phyloP scores from a whole-genome alignment of 1,140 invertebrate species.

The Drosophila trapezifrons region DNA sequence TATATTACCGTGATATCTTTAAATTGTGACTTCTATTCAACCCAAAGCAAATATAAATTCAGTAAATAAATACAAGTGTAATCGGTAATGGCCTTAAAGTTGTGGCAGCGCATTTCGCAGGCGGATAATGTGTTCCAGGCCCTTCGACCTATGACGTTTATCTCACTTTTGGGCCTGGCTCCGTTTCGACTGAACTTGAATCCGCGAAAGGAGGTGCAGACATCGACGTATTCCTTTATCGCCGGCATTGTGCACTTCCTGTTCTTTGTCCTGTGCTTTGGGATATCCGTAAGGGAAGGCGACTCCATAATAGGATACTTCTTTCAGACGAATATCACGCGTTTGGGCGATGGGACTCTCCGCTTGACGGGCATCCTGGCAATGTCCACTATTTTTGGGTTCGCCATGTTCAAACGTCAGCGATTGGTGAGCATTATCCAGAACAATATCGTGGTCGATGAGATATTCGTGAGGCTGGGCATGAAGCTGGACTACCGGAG shows the following conservation, averaged over 20 bases:
- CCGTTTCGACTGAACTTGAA: constrained; percentile 73
- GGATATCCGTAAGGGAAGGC: constrained; percentile 59
- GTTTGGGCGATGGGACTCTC: constrained; percentile 71
- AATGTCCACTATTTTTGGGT: constrained; percentile 78
- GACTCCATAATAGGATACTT: constrained; percentile 83
- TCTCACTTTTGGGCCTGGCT: constrained; percentile 75
- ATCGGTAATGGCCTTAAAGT: constrained; percentile 58
- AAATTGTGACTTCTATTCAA: not conserved
- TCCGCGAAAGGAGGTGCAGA: constrained; percentile 73
- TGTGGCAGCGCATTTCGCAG: constrained; percentile 73
- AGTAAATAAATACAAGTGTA: not conserved
- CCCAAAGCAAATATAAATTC: not conserved
- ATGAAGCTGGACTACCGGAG: constrained; percentile 74
- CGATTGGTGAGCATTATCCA: constrained; percentile 71
- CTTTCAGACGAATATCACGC: constrained; percentile 80
- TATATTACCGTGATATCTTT: too few species aligned
- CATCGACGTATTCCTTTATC: constrained; percentile 65
- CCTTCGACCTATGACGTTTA: constrained; percentile 68
- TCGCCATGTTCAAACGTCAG: constrained; percentile 73
- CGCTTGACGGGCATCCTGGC: constrained; percentile 77
- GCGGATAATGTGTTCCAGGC: constrained; percentile 82
- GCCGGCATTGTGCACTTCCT: constrained; percentile 75
- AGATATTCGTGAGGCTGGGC: constrained; percentile 75
- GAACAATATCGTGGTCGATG: constrained; percentile 74
- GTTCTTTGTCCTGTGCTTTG: constrained; percentile 78